Evolutionary conservation across 2,797 vertebrate genomes (phyloP), one percentile per base, ranked within the genome.

Genomic region (Myiothlypis coronata): DNA sequence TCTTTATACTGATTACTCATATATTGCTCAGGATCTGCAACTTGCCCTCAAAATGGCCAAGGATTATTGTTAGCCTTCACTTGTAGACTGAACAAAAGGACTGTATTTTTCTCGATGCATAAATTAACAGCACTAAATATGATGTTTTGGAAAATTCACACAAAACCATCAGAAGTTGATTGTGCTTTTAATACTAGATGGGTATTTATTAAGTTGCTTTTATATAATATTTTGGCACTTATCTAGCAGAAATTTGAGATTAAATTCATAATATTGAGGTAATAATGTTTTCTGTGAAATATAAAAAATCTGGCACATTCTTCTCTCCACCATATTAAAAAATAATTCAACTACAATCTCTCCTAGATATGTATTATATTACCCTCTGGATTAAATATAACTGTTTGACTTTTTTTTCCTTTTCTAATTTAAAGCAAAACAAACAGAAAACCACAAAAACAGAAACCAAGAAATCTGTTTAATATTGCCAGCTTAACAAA

Each of bases 171-270:
- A 65, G 44, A 81, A 55, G 32, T 14, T 72, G 63, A 44, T 49
- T 85, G 83, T 20, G 17, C 34, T 77, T 76, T 84, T 71, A 69
- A 60, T 82, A 74, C 9, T 43, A 49, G 34, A 80, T 50, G 39
- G 30, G 10, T 43, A 74, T 43, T 90, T 84, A 89, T 86, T 77
- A 85, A 77, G 32, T 63, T 76, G 27, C 21, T 69, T 89, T 92
- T 44, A 72, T 94, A 64, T 74, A 92, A 64, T 80, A 82, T 67
- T 81, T 90, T 94, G 80, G 81, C 89, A 95, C 9, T 14, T 55
- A 55, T 47, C 22, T 79, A 75, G 76, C 74, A 93, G 87, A 83
- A 91, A 67, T 46, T 43, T 64, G 32, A 91, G 69, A 59, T 39
- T 0, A 83, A 77, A 91, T 16, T 12, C 14, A 3, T 68, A 90